A percentile compares a stretch with the other conserved stretches of the same genome.
Evolutionary conservation across 2,113 vertebrate genomes (phyloP).

Genomic region (Campylomormyrus numenius): DNA sequence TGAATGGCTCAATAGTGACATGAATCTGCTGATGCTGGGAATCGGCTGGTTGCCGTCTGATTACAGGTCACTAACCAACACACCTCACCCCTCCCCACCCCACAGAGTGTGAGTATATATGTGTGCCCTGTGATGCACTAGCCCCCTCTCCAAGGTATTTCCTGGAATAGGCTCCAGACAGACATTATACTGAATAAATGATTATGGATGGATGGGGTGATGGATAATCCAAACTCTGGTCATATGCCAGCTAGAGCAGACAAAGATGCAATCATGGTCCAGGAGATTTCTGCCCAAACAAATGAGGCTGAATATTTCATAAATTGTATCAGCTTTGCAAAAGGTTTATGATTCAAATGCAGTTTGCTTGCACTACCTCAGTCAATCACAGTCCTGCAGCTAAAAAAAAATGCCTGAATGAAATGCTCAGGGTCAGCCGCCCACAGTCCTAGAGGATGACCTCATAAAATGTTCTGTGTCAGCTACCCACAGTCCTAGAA

Average conservation of each 20-base stretch:
- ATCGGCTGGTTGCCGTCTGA: not conserved
- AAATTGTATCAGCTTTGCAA: not conserved
- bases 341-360: not conserved
- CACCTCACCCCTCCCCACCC: not conserved
- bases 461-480: not conserved
- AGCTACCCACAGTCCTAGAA: not conserved
- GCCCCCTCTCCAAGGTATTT: not conserved
- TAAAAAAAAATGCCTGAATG: not conserved
- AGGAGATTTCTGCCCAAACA: not conserved
- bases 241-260: not conserved
- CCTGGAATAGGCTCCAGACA: not conserved
- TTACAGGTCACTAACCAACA: not conserved
- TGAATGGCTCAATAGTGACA: not conserved
- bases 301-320: not conserved
- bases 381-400: not conserved
- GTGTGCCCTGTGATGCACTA: not conserved
- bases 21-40: not conserved
- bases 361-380: not conserved
- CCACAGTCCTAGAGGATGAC: not conserved
- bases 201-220: not conserved
- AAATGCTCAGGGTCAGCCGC: not conserved
- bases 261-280: not conserved
- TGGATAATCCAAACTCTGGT: not conserved
- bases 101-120: not conserved
- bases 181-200: not conserved